Base-by-base conservation (phyloP, 2,888 invertebrate genomes). In the Alviniconcha strummeri region DNA sequence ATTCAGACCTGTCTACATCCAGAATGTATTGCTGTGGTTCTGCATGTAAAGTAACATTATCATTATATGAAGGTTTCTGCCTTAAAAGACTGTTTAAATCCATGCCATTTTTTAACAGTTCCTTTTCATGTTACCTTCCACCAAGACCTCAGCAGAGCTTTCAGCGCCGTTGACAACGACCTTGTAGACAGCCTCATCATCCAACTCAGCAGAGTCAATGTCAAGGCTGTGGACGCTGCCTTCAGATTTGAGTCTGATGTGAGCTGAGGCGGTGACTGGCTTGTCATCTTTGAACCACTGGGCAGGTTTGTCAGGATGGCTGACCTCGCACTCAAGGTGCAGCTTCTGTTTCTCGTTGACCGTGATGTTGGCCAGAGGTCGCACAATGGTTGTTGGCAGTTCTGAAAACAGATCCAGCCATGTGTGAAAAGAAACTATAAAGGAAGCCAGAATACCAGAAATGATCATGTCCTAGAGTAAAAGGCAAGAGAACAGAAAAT, bases 261-360 rank as follows among this genome's bases (percentile, higher is more conserved):
- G 87, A 71, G 89, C 97, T 96, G 97, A 97, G 78, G 97, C 97
- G 90, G 96, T 96, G 2, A 98, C 95, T 94, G 97, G 97, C 89
- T 96, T 96, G 19, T 90, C 91, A 84, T 92, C 91, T 87, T 92
- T 92, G 83, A 89, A 90, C 93, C 93, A 93, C 19, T 88, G 89
- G 55, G 89, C 92, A 4, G 86, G 85, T 36, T 90, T 89, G 81
- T 90, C 88, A 15, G 92, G 90, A 84, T 91, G 91, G 80, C 92
- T 91, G 52, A 92, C 89, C n/a, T 90, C 90, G 85, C 91, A 91
- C 83, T 91, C 91, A 56, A 93, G 87, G 57, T 87, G 86, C 52
- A 92, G 89, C 60, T 89, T 90, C 74, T 92, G 89, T n/a, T 91
- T 90, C 85, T 92, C 92, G 19, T 86, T 87, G 57, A 90, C 89